Conservation (phyloP, 1,140 invertebrate species). For the Drosophila fuyamai region DNA sequence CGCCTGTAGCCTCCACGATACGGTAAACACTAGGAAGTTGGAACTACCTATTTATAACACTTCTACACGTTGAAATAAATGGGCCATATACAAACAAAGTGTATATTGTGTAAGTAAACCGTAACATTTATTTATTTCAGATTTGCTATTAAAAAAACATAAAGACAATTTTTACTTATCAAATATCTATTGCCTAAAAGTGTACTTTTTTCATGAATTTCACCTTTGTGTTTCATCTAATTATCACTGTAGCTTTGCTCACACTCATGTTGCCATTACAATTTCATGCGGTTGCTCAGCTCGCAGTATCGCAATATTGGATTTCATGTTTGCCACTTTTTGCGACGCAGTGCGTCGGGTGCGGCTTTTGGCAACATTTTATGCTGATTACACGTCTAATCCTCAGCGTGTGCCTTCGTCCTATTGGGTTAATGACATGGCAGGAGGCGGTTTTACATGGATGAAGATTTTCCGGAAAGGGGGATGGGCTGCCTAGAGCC, state of each 20-base stretch:
- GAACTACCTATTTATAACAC: too few relatives aligned
- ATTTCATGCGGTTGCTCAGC: slow-evolving; percentile 55
- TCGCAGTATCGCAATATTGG: slow-evolving; percentile 68
- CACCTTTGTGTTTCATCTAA: too few relatives aligned
- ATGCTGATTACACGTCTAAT: slow-evolving; percentile 83
- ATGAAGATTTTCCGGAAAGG: background rate
- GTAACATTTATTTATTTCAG: too few relatives aligned
- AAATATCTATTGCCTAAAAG: too few relatives aligned
- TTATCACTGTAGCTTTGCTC: slow-evolving; percentile 10
- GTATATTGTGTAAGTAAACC: too few relatives aligned
- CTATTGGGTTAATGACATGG: slow-evolving; percentile 44
- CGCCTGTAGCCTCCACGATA: slow-evolving; percentile 26
- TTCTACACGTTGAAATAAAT: too few relatives aligned
- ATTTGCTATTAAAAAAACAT: too few relatives aligned
- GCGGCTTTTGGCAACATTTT: slow-evolving; percentile 74
- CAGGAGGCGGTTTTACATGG: slow-evolving; percentile 16
- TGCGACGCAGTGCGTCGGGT: slow-evolving; percentile 32
- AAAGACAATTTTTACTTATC: background rate
- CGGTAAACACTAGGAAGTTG: background rate
- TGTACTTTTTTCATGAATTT: too few relatives aligned
- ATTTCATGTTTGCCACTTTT: slow-evolving; percentile 82
- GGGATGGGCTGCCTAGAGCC: slow-evolving; percentile 3
- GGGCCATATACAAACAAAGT: too few relatives aligned
- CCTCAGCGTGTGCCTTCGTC: slow-evolving; percentile 74
- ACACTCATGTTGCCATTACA: slow-evolving; percentile 49